Conservation (phyloP, 2,113 vertebrate species). For the Alosa alosa region DNA sequence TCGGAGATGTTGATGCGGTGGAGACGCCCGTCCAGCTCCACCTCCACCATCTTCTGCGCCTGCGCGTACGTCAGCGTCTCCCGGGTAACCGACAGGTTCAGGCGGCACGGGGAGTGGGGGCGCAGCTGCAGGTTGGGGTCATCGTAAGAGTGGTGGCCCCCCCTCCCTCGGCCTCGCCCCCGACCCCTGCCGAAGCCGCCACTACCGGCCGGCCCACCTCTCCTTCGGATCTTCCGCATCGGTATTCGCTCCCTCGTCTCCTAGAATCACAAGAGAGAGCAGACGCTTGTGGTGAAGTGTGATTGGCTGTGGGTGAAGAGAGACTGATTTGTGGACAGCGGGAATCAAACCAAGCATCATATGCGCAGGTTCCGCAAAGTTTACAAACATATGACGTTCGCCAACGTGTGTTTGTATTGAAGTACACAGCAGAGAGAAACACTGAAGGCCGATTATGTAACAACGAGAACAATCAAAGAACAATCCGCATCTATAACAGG, state of each 20-base stretch:
- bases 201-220: slow-evolving; percentile 72
- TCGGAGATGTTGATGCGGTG: slow-evolving; percentile 96
- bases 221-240: slow-evolving; percentile 84
- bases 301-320: background rate
- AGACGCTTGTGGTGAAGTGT: no score
- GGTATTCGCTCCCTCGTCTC: slow-evolving; percentile 18
- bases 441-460: background rate
- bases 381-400: background rate
- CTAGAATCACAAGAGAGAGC: background rate
- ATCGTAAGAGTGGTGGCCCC: background rate
- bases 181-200: slow-evolving; percentile 68
- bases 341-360: background rate
- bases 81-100: slow-evolving; percentile 85
- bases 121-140: slow-evolving; percentile 56
- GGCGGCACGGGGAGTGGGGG: slow-evolving; percentile 85
- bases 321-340: background rate
- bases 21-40: slow-evolving; percentile 92
- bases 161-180: slow-evolving; percentile 70
- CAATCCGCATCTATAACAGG: background rate
- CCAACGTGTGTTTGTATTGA: background rate
- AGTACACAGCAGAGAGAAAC: background rate
- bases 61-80: slow-evolving; percentile 94
- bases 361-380: background rate
- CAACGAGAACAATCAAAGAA: background rate
- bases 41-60: slow-evolving; percentile 93